Base-by-base conservation (phyloP, 2,888 invertebrate genomes). In the Aspidiotus rigidus region DNA sequence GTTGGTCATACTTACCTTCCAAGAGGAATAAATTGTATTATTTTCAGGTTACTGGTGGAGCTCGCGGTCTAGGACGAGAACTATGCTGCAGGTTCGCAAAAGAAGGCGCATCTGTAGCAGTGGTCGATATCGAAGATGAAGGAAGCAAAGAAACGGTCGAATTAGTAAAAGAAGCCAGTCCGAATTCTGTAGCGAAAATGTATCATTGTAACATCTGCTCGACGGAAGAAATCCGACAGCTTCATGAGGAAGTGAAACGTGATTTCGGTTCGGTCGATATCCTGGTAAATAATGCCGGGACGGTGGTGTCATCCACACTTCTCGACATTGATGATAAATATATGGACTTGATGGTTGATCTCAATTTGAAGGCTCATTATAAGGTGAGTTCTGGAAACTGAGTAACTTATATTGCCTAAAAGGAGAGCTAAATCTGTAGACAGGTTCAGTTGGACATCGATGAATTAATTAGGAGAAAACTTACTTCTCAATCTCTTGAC, bases 241-340 rank as follows among this genome's bases (percentile, higher is more conserved):
- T 66, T 41, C 61, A 62, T 49, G 15, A 16, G 40, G 53, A 77
- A 70, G 76, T 80, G 49, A 77, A 77, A 71, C 76, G 76, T 62
- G 78, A 79, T 64, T 70, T 79, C 72, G 80, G 79, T 2, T 77
- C 78, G 0, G 79, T 81, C 13, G 80, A 81, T 64, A 78, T 81
- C 66, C 72, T 81, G 64, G 76, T 81, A 2, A 80, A 81, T 72
- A 81, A 81, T 74, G 80, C 80, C 1, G 80, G 80, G 2, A 73
- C 77, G 6, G 78, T 81, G 74, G 78, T 78, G 66, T 76, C 78
- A 73, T 76, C 78, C 41, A 76, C 77, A 11, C 56, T 62, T 15
- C 76, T 79, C 10, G 76, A 78, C 7, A 76, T 78, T 15, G 74
- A 78, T 57, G 77, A 77, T 44, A 77, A 79, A 61, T 79, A 79